phyloP scores from a whole-genome alignment of 2,888 invertebrate genomes.

The Trichopoda pennipes region DNA sequence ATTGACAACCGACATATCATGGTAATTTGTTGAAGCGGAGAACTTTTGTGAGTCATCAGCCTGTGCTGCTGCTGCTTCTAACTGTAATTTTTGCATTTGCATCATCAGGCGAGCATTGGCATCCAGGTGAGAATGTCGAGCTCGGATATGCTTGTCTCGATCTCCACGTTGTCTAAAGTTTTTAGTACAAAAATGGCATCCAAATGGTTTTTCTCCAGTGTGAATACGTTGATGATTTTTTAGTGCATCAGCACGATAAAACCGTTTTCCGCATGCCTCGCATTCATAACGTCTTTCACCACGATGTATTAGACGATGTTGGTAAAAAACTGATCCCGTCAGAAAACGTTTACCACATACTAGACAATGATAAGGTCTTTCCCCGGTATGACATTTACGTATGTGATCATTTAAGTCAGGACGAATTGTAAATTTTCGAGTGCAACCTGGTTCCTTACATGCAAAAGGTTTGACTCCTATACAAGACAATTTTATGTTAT shows the following conservation, averaged over 20 bases:
- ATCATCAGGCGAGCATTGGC: slow-evolving; percentile 79
- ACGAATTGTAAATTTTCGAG: slow-evolving; percentile 84
- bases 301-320: slow-evolving; percentile 84
- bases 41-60: slow-evolving; percentile 49
- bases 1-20: slow-evolving; percentile 16
- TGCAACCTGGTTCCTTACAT: slow-evolving; percentile 84
- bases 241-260: slow-evolving; percentile 85
- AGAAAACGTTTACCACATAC: slow-evolving; percentile 84
- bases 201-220: slow-evolving; percentile 83
- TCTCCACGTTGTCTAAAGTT: slow-evolving; percentile 83
- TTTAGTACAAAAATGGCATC: slow-evolving; percentile 82
- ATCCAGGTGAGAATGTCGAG: slow-evolving; percentile 81
- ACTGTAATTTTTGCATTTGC: slow-evolving; percentile 79
- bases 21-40: slow-evolving; percentile 29
- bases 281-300: slow-evolving; percentile 85
- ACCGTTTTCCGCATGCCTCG: slow-evolving; percentile 84
- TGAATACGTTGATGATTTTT: slow-evolving; percentile 85
- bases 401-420: slow-evolving; percentile 85
- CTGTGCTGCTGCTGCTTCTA: slow-evolving; percentile 77
- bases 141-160: slow-evolving; percentile 83
- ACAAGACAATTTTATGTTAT: slow-evolving; percentile 22
- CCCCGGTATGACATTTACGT: slow-evolving; percentile 85
- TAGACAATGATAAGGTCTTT: slow-evolving; percentile 84
- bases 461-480: slow-evolving; percentile 85
- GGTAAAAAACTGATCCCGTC: slow-evolving; percentile 85